Evolutionary conservation across 1,140 invertebrate genomes (phyloP).

Genomic region (Hestina assimilis): DNA sequence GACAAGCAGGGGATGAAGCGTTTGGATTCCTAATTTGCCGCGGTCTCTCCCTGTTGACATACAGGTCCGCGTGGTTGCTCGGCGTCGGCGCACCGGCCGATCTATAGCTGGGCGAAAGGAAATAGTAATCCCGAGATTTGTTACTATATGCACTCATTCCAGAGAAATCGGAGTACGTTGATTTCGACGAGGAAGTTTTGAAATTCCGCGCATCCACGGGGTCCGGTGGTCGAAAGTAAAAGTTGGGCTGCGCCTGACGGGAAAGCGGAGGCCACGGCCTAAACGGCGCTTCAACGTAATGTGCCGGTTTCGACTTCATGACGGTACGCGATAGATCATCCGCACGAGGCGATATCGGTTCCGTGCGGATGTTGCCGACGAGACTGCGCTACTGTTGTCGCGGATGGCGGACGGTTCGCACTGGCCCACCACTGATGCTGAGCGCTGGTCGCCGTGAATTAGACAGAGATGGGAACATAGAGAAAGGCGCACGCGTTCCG

Average conservation of each 20-base stretch:
- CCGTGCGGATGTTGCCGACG: conserved; percentile 67
- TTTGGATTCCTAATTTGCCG: conserved; percentile 61
- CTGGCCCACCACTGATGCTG: conserved; percentile 53
- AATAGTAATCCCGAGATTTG: conserved; percentile 84
- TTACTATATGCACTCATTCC: conserved; percentile 67
- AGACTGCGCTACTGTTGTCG: conserved; percentile 64
- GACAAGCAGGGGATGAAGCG: conserved; percentile 70
- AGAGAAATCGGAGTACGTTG: conserved; percentile 75
- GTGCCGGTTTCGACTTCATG: conserved; percentile 77
- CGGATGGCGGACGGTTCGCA: conserved; percentile 45
- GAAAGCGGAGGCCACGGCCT: conserved; percentile 82
- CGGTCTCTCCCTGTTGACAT: conserved; percentile 67
- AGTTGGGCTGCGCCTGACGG: conserved; percentile 77
- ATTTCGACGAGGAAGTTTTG: conserved; percentile 70
- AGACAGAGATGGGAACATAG: conserved; percentile 67
- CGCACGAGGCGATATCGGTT: conserved; percentile 53
- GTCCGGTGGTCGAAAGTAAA: conserved; percentile 81
- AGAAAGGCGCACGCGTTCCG: conserved; percentile 68
- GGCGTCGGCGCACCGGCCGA: conserved; percentile 75
- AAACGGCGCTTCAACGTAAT: conserved; percentile 70
- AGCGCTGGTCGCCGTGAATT: conserved; percentile 42
- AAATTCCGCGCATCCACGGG: conserved; percentile 73
- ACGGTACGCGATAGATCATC: conserved; percentile 61
- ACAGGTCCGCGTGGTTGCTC: conserved; percentile 66
- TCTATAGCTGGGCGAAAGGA: conserved; percentile 83